phyloP scores from a whole-genome alignment of 2,113 vertebrate genomes.

The Lota lota region DNA sequence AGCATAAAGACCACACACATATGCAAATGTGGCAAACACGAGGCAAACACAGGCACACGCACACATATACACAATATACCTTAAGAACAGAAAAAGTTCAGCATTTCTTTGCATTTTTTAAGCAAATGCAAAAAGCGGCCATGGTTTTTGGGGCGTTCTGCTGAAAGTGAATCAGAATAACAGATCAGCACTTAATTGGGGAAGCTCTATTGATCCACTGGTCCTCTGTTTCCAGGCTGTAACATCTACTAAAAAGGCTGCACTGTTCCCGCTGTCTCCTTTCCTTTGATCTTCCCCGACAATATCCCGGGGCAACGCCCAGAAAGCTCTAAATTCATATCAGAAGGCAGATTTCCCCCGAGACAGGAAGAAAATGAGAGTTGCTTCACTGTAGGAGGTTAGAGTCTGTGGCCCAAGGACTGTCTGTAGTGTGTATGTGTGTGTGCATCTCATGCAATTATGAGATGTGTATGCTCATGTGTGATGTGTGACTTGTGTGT shows the following conservation, averaged over 20 bases:
- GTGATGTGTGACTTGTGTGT: no score
- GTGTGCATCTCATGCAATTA: constrained; percentile 5
- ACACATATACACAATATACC: neutral
- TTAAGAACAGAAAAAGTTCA: constrained; percentile 31
- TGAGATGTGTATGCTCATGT: no score
- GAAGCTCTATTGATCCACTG: constrained; percentile 54
- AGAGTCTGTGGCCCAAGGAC: constrained; percentile 52
- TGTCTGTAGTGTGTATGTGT: constrained; percentile 35
- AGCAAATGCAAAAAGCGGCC: neutral
- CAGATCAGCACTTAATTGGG: constrained; percentile 37
- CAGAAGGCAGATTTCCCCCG: constrained; percentile 73
- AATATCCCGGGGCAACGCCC: constrained; percentile 69
- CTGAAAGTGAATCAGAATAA: constrained; percentile 39
- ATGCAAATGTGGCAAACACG: neutral
- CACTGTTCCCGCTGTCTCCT: constrained; percentile 55
- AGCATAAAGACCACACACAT: no score
- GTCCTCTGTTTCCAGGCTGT: constrained; percentile 38
- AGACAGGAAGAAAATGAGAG: constrained; percentile 70
- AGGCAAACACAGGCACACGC: constrained; percentile 1
- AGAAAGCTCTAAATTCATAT: constrained; percentile 69
- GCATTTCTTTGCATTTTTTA: constrained; percentile 11
- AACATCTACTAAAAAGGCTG: constrained; percentile 48
- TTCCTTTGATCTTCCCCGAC: constrained; percentile 66
- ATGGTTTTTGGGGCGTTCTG: constrained; percentile 29
- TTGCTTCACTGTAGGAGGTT: constrained; percentile 61